Evolutionary conservation across 2,888 invertebrate species (phyloP).

Genomic region (Pachydiplax longipennis): DNA sequence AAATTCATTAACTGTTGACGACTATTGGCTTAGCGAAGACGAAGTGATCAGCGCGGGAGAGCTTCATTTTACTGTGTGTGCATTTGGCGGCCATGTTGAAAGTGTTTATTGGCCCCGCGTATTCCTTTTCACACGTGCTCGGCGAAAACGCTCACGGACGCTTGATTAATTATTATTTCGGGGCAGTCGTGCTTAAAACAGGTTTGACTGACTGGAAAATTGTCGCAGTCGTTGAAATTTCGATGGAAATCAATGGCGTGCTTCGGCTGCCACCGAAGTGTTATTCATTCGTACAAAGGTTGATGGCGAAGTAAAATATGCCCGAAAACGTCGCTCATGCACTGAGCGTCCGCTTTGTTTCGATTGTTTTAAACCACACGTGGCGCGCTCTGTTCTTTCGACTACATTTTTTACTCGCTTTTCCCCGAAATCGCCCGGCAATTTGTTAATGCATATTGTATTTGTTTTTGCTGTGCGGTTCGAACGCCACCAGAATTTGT

Average conservation of each 20-base stretch:
- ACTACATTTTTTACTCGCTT: too few relatives aligned
- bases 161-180: constrained; percentile 39
- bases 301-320: constrained; percentile 8
- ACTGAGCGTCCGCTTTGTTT: background rate
- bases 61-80: background rate
- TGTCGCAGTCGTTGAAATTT: constrained; percentile 28
- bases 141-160: background rate
- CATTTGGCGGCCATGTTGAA: background rate
- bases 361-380: background rate
- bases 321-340: background rate
- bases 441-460: too few relatives aligned
- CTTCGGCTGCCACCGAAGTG: background rate
- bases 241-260: constrained; percentile 4
- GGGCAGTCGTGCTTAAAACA: constrained; percentile 14
- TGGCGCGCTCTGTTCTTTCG: too few relatives aligned
- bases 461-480: too few relatives aligned
- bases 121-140: background rate
- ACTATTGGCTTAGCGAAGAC: background rate
- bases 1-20: background rate
- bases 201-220: constrained; percentile 22
- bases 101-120: background rate
- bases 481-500: too few relatives aligned
- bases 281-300: constrained; percentile 24
- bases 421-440: too few relatives aligned
- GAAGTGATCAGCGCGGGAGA: background rate